Evolutionary conservation across 1,140 invertebrate species (phyloP).

Genomic region (Drosophila serrata): DNA sequence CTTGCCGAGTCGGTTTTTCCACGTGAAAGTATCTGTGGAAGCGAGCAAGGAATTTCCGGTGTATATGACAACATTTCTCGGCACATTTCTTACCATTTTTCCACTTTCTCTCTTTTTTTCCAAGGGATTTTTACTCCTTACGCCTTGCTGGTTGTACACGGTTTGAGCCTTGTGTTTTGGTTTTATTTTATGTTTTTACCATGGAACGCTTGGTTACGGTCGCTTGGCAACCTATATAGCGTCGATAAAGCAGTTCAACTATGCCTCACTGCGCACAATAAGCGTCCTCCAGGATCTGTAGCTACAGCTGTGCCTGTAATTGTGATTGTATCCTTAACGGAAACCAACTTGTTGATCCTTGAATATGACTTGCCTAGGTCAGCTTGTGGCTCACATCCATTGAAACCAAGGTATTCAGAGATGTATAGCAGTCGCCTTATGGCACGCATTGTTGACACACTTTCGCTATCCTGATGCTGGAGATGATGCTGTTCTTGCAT

Average conservation of each 20-base stretch:
- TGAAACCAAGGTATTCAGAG: background rate
- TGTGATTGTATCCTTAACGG: background rate
- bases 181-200: conserved; percentile 37
- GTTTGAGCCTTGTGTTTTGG: conserved; percentile 25
- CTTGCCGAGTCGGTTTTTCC: conserved; percentile 89
- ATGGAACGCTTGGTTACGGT: conserved; percentile 70
- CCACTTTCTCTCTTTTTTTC: conserved; percentile 14
- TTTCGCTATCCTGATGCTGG: conserved; percentile 17
- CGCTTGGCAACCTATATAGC: conserved; percentile 72
- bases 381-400: background rate
- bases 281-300: conserved; percentile 2
- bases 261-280: conserved; percentile 49
- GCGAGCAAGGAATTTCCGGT: conserved; percentile 25
- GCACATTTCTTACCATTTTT: conserved; percentile 73
- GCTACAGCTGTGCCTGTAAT: conserved; percentile 12
- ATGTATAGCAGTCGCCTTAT: conserved; percentile 13
- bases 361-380: background rate
- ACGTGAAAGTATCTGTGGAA: conserved; percentile 89
- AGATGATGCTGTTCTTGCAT: conserved; percentile 34
- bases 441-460: conserved; percentile 79
- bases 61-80: conserved; percentile 48
- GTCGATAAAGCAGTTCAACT: conserved; percentile 71
- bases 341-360: conserved; percentile 41
- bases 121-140: conserved; percentile 16
- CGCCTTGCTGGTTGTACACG: conserved; percentile 6